phyloP scores from a whole-genome alignment of 2,113 vertebrate genomes.

The Rhodinocichla rosea region DNA sequence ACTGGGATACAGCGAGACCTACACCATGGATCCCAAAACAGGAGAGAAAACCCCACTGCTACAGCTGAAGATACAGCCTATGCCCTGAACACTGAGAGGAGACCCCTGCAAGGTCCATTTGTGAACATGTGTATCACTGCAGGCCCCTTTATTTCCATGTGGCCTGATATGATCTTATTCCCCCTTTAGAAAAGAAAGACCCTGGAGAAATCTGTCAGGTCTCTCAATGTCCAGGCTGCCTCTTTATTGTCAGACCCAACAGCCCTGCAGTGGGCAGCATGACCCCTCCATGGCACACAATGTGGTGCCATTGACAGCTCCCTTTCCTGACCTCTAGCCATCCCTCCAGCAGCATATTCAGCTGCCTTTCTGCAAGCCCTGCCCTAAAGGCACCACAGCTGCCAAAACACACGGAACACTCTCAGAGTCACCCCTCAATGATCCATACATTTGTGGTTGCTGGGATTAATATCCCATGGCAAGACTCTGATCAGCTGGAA shows the following conservation, averaged over 20 bases:
- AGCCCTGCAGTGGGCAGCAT: background rate
- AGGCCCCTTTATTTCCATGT: background rate
- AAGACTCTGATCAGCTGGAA: background rate
- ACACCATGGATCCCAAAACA: background rate
- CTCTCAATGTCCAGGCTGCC: background rate
- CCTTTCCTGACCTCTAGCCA: background rate
- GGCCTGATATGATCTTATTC: background rate
- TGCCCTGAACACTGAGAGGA: background rate
- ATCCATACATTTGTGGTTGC: background rate
- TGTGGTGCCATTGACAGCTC: background rate
- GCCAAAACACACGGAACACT: background rate
- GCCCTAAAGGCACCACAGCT: background rate
- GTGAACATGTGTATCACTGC: background rate
- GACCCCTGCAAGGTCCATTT: background rate
- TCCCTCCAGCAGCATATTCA: background rate
- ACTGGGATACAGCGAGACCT: background rate
- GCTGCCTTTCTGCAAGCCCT: background rate
- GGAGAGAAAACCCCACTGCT: background rate
- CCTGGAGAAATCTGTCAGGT: background rate
- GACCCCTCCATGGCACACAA: rapidly evolving
- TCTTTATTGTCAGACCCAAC: background rate
- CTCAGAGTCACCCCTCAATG: background rate
- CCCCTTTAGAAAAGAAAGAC: background rate
- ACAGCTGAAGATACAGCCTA: background rate
- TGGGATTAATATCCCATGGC: background rate